Percentiles rank a stretch among this genome's conserved stretches.
Evolutionary conservation across 2,797 vertebrate genomes (phyloP).

Genomic region (Acanthiza pusilla): DNA sequence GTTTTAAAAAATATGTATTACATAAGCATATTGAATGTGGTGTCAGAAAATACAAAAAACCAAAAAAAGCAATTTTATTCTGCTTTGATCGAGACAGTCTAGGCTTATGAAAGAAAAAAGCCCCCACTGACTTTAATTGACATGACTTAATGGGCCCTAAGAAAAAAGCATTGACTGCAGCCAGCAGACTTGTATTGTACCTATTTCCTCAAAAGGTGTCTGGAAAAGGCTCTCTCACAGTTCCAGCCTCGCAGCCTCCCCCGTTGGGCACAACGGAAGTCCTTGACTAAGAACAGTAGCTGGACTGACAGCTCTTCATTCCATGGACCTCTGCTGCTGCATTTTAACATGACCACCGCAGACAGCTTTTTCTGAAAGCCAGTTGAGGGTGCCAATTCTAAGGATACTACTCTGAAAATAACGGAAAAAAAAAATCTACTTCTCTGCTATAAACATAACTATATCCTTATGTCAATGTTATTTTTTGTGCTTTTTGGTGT

Average conservation of each 20-base stretch:
- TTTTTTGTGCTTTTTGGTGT: slow-evolving; percentile 57
- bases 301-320: not conserved
- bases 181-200: not conserved
- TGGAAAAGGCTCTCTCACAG: not conserved
- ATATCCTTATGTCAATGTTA: slow-evolving; percentile 66
- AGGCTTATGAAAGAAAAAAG: not conserved
- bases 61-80: not conserved
- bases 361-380: not conserved
- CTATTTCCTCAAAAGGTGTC: not conserved
- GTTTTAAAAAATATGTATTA: not conserved
- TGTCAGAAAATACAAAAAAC: not conserved
- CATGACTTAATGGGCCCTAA: not conserved
- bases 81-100: not conserved
- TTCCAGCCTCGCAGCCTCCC: not conserved
- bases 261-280: not conserved
- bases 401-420: slow-evolving; percentile 39
- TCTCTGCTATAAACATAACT: slow-evolving; percentile 57
- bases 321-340: not conserved
- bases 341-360: not conserved
- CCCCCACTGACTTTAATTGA: not conserved
- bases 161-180: not conserved
- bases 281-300: not conserved
- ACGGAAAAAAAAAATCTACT: not conserved
- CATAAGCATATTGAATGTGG: not conserved
- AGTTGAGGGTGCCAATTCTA: slow-evolving; percentile 8